Evolutionary conservation across 1,140 invertebrate species (phyloP), one percentile per base, ranked within the genome.

Genomic region (Drosophila lacertosa): DNA sequence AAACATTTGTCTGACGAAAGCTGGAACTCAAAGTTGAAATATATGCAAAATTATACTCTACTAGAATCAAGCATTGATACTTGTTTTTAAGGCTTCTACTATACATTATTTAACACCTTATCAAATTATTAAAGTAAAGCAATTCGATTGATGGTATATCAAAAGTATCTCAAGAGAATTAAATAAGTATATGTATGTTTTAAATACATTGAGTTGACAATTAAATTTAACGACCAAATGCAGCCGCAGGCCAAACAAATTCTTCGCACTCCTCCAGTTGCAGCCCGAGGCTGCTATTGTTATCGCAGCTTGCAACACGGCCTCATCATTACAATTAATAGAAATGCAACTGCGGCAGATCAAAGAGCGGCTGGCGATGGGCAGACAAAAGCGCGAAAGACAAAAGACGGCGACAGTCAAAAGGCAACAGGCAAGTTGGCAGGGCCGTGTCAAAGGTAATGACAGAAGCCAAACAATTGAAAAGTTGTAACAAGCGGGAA

Each of bases 381-480:
- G 45, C 40, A 63, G 53, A 83, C 81, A 84, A 84, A 86, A 67
- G 81, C 81, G 64, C 62, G 77, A 77, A 60, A 84, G 82, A 84
- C 82, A 84, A 84, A 84, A 84, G 81, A 64, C 80, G 81, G 64
- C 80, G 80, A 76, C 81, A 81, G 81, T 81, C 57, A 84, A 86
- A 84, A 81, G 81, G 77, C 81, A 72, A 33, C 45, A 65, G 64
- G 64, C 51, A 70, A 57, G 79, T 54, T 74, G 60, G 60, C 73
- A 75, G 48, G 35, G 81, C 81, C 81, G 80, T 86, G 81, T 84
- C 81, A 84, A 84, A 84, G 81, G 81, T 84, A 86, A 84, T 84
- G 81, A 86, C 81, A 81, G 81, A 84, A 84, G 81, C 81, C 77
- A 86, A 84, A 84, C 81, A 84, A 84, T 84, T 84, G 81, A 81